Evolutionary conservation across 1,140 invertebrate genomes (phyloP).

Genomic region (Bemisia tabaci): DNA sequence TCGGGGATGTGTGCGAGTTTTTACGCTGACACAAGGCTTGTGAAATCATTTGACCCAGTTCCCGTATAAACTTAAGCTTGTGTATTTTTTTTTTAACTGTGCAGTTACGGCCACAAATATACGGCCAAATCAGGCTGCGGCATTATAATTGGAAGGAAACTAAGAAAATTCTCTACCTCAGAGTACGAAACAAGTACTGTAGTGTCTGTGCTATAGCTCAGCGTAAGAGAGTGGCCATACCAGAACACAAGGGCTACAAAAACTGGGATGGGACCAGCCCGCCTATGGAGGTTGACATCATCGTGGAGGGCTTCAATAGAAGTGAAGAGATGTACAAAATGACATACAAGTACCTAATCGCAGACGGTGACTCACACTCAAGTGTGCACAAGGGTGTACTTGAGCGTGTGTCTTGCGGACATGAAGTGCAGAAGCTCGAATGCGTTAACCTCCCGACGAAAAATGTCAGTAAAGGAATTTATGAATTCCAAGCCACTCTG

Average conservation of each 20-base stretch:
- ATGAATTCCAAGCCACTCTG: background rate
- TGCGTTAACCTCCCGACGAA: background rate
- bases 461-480: background rate
- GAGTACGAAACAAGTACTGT: slow-evolving; percentile 12
- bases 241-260: slow-evolving; percentile 21
- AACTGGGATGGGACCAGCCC: slow-evolving; percentile 21
- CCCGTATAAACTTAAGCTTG: no score
- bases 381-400: background rate
- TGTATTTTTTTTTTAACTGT: no score
- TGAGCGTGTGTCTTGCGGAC: background rate
- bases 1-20: no score
- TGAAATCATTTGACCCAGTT: no score
- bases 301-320: slow-evolving; percentile 23
- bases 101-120: no score
- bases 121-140: no score
- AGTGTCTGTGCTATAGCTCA: slow-evolving; percentile 16
- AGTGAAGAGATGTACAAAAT: slow-evolving; percentile 17
- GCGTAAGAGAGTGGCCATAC: background rate
- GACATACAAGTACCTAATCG: background rate
- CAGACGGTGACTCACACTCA: background rate
- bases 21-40: no score
- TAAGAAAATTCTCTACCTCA: background rate
- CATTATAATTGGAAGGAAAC: background rate
- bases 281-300: slow-evolving; percentile 25
- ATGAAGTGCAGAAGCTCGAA: background rate